Percentiles rank a stretch among this genome's conserved stretches.
phyloP scores from a whole-genome alignment of 2,888 invertebrate genomes.

The Brenthis daphne region DNA sequence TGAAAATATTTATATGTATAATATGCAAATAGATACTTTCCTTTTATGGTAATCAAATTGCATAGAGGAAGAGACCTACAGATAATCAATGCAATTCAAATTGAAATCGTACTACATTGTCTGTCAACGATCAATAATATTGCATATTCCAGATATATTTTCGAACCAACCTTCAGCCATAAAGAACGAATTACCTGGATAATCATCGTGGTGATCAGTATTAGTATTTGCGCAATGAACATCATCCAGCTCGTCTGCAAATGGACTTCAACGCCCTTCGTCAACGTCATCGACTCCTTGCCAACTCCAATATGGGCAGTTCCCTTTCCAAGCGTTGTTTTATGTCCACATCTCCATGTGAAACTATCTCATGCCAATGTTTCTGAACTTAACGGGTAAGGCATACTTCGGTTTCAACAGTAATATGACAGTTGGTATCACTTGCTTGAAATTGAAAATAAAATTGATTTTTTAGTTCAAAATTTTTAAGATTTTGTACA shows the following conservation, averaged over 20 bases:
- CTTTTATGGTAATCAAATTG: too few relatives aligned
- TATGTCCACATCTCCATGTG: conserved; percentile 73
- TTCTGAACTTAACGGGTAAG: conserved; percentile 60
- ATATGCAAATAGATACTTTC: too few relatives aligned
- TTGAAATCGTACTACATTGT: not conserved
- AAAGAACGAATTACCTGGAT: conserved; percentile 69
- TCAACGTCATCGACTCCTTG: conserved; percentile 73
- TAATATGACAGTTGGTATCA: too few relatives aligned
- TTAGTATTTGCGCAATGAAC: conserved; percentile 65
- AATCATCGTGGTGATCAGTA: conserved; percentile 64
- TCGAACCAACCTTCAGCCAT: conserved; percentile 67
- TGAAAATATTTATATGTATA: too few relatives aligned
- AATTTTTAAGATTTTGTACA: too few relatives aligned
- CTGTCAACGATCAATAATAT: not conserved
- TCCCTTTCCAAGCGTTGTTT: conserved; percentile 72
- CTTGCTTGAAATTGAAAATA: too few relatives aligned
- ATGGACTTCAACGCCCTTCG: conserved; percentile 73
- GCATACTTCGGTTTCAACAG: conserved; percentile 20
- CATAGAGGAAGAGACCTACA: too few relatives aligned
- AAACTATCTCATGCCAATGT: conserved; percentile 64
- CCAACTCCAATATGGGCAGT: conserved; percentile 76
- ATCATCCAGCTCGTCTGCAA: conserved; percentile 68
- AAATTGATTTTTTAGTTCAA: too few relatives aligned
- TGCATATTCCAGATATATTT: conserved; percentile 61
- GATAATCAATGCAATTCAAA: too few relatives aligned